Evolutionary conservation across 2,113 vertebrate species (phyloP), one percentile per base, ranked within the genome.

Genomic region (Orcinus orca): DNA sequence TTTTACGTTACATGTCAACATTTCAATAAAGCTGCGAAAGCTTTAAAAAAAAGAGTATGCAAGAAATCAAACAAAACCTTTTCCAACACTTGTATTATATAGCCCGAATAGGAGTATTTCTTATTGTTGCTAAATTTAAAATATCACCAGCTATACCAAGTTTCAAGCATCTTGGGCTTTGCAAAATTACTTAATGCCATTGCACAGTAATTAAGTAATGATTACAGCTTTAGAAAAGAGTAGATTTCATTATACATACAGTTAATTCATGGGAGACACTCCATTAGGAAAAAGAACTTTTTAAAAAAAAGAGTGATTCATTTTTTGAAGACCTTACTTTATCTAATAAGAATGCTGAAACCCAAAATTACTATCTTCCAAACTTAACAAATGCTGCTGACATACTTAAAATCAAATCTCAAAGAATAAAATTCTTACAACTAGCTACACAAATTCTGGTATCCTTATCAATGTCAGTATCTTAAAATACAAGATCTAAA

Each of bases 361-460:
- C 44, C 9, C 14, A 55, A 88, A 96, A 88, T 67, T 50, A 95
- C 26, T 79, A 33, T 60, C 44, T 79, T 88, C 44, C 41, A 50
- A 85, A 92, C 23, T 88, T 77, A 93, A 76, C 44, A 91, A 93
- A 91, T 79, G 41, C 20, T 70, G 23, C 50, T 94, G 74, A 88
- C 29, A 85, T 41, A 58, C 58, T 95, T 71, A 65, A 85, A 50
- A 86, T 41, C 31, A 85, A 96, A 80, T 88, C 41, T 88, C 58
- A 73, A 90, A 93, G 33, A 90, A 87, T 68, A 82, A 88, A 90
- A 81, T 81, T 81, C 67, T 81, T 87, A 87, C 5, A 63, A 53
- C n/a, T 71, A 91, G 65, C 29, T 65, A 93, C 25, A 70, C 88
- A 87, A 87, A 70, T 36, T 44, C 41, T 63, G 26, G 17, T 47